Evolutionary conservation across 2,797 vertebrate genomes (phyloP), one percentile per base, ranked within the genome.

Genomic region (Micromesistius poutassou): DNA sequence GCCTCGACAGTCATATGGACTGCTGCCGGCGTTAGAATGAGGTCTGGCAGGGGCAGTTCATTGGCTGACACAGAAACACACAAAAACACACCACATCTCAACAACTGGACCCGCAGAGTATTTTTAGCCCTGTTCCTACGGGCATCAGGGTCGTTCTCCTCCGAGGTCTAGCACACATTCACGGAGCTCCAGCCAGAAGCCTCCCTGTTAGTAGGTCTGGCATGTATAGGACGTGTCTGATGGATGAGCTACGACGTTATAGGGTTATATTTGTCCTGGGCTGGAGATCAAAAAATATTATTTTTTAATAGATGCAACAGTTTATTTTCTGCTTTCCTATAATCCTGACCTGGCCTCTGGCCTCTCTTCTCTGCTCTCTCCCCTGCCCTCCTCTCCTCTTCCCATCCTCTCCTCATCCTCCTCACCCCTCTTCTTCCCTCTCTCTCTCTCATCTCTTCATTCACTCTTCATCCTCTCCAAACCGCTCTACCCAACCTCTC

Each of bases 121-220:
- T 89, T 91, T 88, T 83, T 87, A 91, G 81, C 46, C 70, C 25
- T 30, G 66, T 75, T 83, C 79, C 30, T 36, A 16, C 76, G 55
- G 62, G 62, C 0, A 0, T 82, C 81, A 86, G 46, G 82, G 79
- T 22, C 66, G 1, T 40, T 76, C 74, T 80, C 75, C 66, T 70
- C 42, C 3, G 71, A n/a, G 30, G 19, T 28, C 62, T 28, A 28
- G 62, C 76, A 79, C 42, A 82, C 75, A 70, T 77, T 77, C 79
- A 83, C 82, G 83, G 83, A 78, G 83, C 84, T 81, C 75, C 79
- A 35, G 28, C 14, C 70, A 74, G 78, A 62, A 74, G 74, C 76
- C 78, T 89, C 75, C 68, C 73, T 83, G 84, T 80, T 83, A 85
- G 79, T 81, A 71, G 81, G 79, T 77, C 79, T 79, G 78, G 3